Evolutionary conservation across 2,797 vertebrate genomes (phyloP).

Genomic region (Xerus rutilus): DNA sequence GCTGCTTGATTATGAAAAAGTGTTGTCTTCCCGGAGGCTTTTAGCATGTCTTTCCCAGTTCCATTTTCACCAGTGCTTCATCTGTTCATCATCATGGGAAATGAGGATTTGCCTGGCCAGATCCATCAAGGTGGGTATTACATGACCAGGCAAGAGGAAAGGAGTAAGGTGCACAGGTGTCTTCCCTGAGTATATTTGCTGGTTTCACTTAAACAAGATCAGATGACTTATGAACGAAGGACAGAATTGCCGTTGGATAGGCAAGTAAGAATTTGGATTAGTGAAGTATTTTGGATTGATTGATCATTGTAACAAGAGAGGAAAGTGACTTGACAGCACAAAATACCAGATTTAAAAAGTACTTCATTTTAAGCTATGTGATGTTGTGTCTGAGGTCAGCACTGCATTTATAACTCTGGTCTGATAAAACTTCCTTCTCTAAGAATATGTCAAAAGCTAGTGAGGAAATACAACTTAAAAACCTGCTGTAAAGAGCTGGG

Average conservation of each 20-base stretch:
- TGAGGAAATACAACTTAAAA: not conserved
- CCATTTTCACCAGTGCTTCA: not conserved
- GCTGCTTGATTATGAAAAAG: not conserved
- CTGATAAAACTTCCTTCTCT: not conserved
- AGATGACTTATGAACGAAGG: not conserved
- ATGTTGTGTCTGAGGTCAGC: not conserved
- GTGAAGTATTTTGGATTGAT: not conserved
- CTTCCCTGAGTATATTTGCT: not conserved
- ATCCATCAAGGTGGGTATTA: not conserved
- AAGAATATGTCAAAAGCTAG: not conserved
- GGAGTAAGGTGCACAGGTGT: not conserved
- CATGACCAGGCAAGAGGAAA: accelerated
- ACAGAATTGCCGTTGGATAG: not conserved
- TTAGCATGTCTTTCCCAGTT: not conserved
- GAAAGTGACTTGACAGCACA: not conserved
- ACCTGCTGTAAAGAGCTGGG: not conserved
- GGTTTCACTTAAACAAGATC: not conserved
- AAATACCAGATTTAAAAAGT: not conserved
- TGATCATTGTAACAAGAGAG: not conserved
- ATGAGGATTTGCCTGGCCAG: not conserved
- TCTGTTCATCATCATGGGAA: not conserved
- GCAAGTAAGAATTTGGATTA: not conserved
- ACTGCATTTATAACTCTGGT: not conserved
- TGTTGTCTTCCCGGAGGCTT: not conserved
- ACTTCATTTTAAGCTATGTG: not conserved